Conservation (phyloP, 2,797 vertebrate species). For the Pangasius mekongensis region DNA sequence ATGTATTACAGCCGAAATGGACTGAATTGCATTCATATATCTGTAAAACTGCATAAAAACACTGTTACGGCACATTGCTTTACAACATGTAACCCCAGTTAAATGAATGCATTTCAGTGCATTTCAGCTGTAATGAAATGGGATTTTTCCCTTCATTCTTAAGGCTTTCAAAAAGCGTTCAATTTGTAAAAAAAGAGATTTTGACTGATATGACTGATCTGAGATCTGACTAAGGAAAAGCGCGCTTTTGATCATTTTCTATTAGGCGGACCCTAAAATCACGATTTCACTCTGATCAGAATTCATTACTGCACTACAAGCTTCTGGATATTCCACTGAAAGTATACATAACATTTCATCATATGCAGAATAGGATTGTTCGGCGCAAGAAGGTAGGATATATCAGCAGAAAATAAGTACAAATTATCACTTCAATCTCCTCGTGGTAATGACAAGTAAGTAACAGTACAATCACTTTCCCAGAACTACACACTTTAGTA, state of each 20-base stretch:
- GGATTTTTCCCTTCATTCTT: too few species aligned
- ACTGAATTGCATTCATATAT: not conserved
- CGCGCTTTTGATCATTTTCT: not conserved
- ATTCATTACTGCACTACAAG: not conserved
- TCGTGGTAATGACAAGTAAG: slow-evolving; percentile 17
- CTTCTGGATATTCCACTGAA: not conserved
- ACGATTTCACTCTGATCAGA: not conserved
- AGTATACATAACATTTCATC: not conserved
- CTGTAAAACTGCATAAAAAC: not conserved
- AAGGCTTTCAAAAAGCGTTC: not conserved
- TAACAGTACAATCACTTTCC: slow-evolving; percentile 15
- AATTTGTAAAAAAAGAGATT: not conserved
- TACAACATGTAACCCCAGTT: too few species aligned
- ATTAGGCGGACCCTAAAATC: too few species aligned
- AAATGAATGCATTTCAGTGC: too few species aligned
- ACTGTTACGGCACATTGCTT: too few species aligned
- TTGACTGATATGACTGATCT: not conserved
- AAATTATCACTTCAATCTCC: slow-evolving; percentile 13
- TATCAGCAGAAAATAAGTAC: not conserved
- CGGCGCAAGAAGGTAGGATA: not conserved
- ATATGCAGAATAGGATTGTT: not conserved
- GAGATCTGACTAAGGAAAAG: slow-evolving; percentile 4
- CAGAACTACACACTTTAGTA: slow-evolving; percentile 11
- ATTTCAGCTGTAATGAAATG: too few species aligned
- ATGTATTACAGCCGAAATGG: not conserved